Evolutionary conservation across 2,113 vertebrate species (phyloP).

Genomic region (Eulemur rufifrons): DNA sequence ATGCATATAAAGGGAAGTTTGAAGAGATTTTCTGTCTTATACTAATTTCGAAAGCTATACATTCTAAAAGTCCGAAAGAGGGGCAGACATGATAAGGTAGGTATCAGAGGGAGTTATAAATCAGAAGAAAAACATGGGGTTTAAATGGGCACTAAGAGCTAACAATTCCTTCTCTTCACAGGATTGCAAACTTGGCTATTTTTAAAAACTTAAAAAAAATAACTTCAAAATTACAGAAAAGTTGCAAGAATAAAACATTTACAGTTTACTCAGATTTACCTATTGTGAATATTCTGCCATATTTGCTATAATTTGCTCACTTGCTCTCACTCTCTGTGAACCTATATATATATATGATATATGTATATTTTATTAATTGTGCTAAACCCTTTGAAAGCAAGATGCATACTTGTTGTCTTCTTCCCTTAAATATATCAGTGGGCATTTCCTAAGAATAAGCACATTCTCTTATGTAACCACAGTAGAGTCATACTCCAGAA

Average conservation of each 20-base stretch:
- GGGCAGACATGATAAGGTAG: not conserved
- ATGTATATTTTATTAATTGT: not conserved
- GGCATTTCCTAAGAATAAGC: not conserved
- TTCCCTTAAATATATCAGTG: not conserved
- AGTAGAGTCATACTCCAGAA: not conserved
- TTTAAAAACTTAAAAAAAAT: not conserved
- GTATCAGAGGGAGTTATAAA: not conserved
- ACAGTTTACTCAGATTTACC: not conserved
- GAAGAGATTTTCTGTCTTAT: not conserved
- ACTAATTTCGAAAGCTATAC: not conserved
- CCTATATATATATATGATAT: not conserved
- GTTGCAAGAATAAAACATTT: not conserved
- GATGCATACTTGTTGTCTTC: not conserved
- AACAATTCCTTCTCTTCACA: not conserved
- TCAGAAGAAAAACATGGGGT: not conserved
- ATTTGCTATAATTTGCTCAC: not conserved
- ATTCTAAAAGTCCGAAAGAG: conserved; percentile 5
- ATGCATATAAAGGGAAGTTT: not conserved
- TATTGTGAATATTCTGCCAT: not conserved
- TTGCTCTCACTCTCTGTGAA: not conserved
- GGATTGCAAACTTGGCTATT: not conserved
- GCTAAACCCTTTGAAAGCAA: not conserved
- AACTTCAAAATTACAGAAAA: conserved; percentile 9
- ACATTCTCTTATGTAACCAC: not conserved
- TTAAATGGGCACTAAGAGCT: not conserved